Conservation (phyloP, 1,140 invertebrate genomes). For the Bombus huntii region DNA sequence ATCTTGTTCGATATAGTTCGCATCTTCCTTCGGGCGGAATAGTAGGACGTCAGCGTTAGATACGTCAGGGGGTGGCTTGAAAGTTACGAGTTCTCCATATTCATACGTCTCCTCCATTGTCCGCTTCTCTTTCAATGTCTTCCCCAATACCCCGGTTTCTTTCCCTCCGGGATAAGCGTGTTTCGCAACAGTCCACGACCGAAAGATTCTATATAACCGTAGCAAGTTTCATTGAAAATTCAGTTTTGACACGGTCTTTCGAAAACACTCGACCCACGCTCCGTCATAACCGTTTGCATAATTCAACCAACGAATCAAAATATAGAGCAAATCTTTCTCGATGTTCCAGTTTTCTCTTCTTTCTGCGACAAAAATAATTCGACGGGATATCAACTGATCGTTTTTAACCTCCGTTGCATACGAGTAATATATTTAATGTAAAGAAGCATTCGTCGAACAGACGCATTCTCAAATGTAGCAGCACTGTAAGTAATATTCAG, state of each 20-base stretch:
- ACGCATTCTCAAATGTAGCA: background rate
- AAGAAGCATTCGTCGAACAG: background rate
- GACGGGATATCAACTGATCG: background rate
- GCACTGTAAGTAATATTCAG: background rate
- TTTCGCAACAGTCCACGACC: background rate
- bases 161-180: background rate
- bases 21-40: constrained; percentile 4
- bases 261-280: background rate
- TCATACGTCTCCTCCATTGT: constrained; percentile 41
- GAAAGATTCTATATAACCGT: background rate
- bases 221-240: background rate
- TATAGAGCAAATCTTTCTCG: background rate
- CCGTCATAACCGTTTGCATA: background rate
- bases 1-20: background rate
- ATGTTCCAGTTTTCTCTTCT: background rate
- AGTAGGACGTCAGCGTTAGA: constrained; percentile 1
- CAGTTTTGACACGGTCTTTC: background rate
- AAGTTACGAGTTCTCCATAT: constrained; percentile 42
- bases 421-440: background rate
- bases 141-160: constrained; percentile 1
- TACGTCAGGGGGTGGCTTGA: background rate
- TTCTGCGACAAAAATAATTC: background rate
- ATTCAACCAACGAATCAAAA: background rate
- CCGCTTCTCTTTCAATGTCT: constrained; percentile 44
- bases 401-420: too few species aligned